Evolutionary conservation across 2,113 vertebrate species (phyloP), one percentile per base, ranked within the genome.

Genomic region (Todiramphus saurophagus): DNA sequence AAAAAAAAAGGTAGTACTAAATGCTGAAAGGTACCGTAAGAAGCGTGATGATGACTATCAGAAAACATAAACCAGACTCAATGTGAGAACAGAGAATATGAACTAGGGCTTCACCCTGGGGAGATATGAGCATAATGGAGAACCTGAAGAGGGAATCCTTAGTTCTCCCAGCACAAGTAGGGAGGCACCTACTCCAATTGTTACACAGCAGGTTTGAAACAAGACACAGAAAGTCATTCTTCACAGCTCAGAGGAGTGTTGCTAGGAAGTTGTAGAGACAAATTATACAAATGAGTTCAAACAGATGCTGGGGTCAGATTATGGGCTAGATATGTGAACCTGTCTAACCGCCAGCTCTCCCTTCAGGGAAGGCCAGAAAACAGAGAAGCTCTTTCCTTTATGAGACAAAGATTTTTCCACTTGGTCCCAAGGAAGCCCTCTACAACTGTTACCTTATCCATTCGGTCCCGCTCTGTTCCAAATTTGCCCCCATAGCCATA

Each of bases 401-500:
- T 2, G 33, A 64, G 10, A 56, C 51, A 64, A 60, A 28, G 15
- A 43, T 11, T 53, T 48, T 25, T 35, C 30, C 66, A 24, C 6
- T n/a, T 59, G 23, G 30, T 41, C 8, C 16, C n/a, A 35, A 18
- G 50, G n/a, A 84, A 78, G 14, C 13, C n/a, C 48, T 37, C 43
- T 41, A 23, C 39, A 50, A 16, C 21, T 13, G 28, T 92, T 69
- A 98, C 98, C 99, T 99, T 99, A 95, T 99, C 99, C 99, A 99
- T 99, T 35, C 99, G 97, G 94, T 99, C 99, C 37, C 44, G 98
- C 97, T 99, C 99, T 46, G 99, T 99, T 12, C 99, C 99, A 81
- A 99, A 99, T 91, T 98, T 99, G 13, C 99, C 99, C 60, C 99
- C 99, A 0, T 99, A 99, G 35, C 99, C 99, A 11, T 99, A 99